phyloP scores from a whole-genome alignment of 2,797 vertebrate species.

The Tangara arthus region DNA sequence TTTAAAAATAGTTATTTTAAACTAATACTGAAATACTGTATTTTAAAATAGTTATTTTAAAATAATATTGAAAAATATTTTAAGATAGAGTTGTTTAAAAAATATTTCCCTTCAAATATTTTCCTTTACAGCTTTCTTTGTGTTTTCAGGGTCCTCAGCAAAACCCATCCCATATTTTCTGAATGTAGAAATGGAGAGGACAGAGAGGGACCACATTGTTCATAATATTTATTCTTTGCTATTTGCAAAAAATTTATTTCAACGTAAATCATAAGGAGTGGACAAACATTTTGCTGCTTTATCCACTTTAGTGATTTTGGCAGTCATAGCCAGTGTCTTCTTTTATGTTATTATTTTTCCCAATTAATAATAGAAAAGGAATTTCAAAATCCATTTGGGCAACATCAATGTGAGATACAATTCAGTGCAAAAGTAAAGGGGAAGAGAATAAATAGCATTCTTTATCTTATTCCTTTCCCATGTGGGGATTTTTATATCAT shows the following conservation, averaged over 20 bases:
- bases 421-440: not conserved
- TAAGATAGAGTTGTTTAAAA: not conserved
- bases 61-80: not conserved
- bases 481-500: rapidly evolving
- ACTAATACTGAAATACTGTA: not conserved
- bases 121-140: not conserved
- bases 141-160: not conserved
- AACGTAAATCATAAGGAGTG: rapidly evolving
- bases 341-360: not conserved
- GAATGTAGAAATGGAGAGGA: not conserved
- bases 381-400: not conserved
- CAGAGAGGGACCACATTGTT: not conserved
- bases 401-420: not conserved
- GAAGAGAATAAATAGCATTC: not conserved
- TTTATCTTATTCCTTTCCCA: not conserved
- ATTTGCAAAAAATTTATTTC: not conserved
- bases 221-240: not conserved
- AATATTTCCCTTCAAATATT: not conserved
- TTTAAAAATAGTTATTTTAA: not conserved
- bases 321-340: not conserved
- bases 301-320: not conserved
- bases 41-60: not conserved
- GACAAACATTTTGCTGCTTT: not conserved
- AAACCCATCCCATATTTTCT: not conserved
- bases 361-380: not conserved